Evolutionary conservation across 1,140 invertebrate species (phyloP).

Genomic region (Nephila pilipes): DNA sequence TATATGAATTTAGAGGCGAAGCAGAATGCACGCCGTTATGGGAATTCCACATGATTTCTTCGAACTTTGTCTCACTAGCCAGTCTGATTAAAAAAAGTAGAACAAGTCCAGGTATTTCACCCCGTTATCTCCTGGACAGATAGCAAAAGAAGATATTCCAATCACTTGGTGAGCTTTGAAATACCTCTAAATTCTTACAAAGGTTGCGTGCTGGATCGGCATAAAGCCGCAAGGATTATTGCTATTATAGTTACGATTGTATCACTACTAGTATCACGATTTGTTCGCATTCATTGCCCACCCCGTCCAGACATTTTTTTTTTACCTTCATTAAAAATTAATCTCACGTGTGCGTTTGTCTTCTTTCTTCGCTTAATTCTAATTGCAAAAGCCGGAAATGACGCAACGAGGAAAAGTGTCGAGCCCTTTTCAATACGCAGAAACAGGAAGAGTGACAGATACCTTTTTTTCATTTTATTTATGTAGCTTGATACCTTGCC

Average conservation of each 20-base stretch:
- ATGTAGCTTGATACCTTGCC: constrained; percentile 19
- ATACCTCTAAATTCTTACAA: background rate
- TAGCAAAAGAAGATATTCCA: background rate
- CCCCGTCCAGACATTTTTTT: constrained; percentile 8
- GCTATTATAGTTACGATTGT: constrained; percentile 46
- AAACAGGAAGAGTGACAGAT: constrained; percentile 68
- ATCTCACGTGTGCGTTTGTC: constrained; percentile 39
- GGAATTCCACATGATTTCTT: background rate
- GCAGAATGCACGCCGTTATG: background rate
- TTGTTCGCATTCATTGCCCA: constrained; percentile 36
- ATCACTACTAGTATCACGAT: constrained; percentile 10
- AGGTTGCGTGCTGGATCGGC: background rate
- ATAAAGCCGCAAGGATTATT: constrained; percentile 28
- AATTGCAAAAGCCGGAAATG: constrained; percentile 72
- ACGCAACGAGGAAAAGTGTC: constrained; percentile 63
- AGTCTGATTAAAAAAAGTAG: background rate
- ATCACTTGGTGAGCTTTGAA: background rate
- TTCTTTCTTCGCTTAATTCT: constrained; percentile 49
- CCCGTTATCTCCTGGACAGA: background rate
- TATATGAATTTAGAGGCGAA: background rate
- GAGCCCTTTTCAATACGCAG: constrained; percentile 24
- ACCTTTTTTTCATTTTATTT: constrained; percentile 16
- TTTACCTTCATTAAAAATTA: constrained; percentile 64
- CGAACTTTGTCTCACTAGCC: background rate
- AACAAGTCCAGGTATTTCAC: background rate